Percentiles rank a stretch among this genome's conserved stretches.
phyloP scores from a whole-genome alignment of 2,113 vertebrate genomes.

The Cryptotis parvus region DNA sequence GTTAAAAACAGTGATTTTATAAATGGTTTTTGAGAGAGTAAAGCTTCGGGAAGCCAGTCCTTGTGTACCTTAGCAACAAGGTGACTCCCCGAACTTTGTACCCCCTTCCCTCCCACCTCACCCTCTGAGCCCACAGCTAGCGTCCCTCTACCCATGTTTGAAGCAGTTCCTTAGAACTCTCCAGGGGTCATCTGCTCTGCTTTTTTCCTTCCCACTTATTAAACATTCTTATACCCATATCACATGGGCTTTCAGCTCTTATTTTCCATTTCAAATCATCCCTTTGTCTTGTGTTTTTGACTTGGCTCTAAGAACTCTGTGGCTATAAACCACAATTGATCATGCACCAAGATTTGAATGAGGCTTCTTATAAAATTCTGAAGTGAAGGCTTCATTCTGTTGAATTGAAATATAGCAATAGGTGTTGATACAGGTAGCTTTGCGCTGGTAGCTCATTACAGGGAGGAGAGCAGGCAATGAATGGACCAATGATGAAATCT shows the following conservation, averaged over 20 bases:
- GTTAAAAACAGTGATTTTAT: slow-evolving; percentile 26
- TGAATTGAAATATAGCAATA: not conserved
- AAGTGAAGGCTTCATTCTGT: not conserved
- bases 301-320: too few species aligned
- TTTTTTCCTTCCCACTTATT: not conserved
- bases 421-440: not conserved
- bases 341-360: too few species aligned
- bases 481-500: not conserved
- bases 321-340: not conserved
- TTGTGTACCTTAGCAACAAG: accelerated
- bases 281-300: not conserved
- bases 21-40: not conserved
- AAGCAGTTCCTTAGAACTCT: not conserved
- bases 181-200: accelerated
- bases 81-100: not conserved
- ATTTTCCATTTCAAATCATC: not conserved
- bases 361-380: not conserved
- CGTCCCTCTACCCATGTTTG: not conserved
- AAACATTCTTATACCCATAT: not conserved
- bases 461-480: not conserved
- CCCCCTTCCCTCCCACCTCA: not conserved
- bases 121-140: not conserved
- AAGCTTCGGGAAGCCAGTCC: not conserved
- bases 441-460: not conserved
- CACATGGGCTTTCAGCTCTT: not conserved